Base-by-base conservation (phyloP, 2,888 invertebrate genomes). In the Agrilus mali region DNA sequence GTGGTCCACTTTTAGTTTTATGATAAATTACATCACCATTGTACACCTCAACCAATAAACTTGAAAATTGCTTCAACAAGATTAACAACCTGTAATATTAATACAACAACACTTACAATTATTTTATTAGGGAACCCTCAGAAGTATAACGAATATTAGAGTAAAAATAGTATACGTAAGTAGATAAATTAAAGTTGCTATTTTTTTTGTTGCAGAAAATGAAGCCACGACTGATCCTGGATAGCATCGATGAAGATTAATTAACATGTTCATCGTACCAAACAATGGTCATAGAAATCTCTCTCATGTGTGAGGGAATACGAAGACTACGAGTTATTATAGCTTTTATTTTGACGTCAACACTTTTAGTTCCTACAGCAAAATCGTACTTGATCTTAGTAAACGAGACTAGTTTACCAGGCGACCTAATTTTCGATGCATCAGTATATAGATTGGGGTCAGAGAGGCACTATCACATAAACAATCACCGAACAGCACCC, bases 361-460 rank as follows among this genome's bases (percentile, higher is more conserved):
- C 45, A 40, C 43, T 41, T 39, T 41, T 32, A 36, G 36, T 42
- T 43, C 37, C 44, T 22, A 46, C 45, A 20, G 46, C 53, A 37
- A 45, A 47, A 14, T 44, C 58, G 7, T 68, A 68, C 50, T 53
- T 68, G 34, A 48, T 68, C 41, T 48, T 67, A 36, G 60, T 67
- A 22, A 61, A 64, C 42, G 65, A 65, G 42, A 58, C 59, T 27
- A 59, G 60, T 47, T 74, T 75, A 15, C 73, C 82, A 1, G 85
- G 82, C 13, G 73, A 78, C 53, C 66, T 77, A 46, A 75, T 86
- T 50, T 80, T 87, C 64, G 84, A 87, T 65, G 82, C 86, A 22
- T 85, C 86, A 34, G 83, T 87, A 40, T 83, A 83, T 53, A 80
- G 81, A 57, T 72, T 86, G 41, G 86, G 86, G 52, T 86, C 86